These are phyloP conservation scores for Carlito syrichta DNA, from an alignment of 2,113 vertebrate genomes.

Conservation along the genomic window DNA sequence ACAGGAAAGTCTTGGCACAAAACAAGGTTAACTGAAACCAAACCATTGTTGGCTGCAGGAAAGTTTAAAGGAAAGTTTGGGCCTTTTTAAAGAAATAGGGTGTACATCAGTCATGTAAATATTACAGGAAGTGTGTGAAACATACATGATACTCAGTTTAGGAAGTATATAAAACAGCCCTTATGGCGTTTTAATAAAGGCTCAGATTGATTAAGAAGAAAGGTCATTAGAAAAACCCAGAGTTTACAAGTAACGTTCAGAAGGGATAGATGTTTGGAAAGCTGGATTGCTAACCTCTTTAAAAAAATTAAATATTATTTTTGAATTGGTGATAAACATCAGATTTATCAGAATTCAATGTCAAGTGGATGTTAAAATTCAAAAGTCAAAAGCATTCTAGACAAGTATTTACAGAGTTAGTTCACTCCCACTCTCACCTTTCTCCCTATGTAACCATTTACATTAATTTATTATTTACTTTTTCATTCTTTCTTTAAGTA, in stretches of 20 bases:
- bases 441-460: not conserved
- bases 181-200: not conserved
- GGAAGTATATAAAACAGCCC: not conserved
- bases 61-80: not conserved
- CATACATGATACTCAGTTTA: not conserved
- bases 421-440: fast-evolving
- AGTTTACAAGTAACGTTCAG: not conserved
- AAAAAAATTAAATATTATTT: not conserved
- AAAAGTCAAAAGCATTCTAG: not conserved
- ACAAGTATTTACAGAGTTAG: not conserved
- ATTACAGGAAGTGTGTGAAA: not conserved
- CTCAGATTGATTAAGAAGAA: not conserved
- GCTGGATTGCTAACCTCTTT: not conserved
- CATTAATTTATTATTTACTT: not conserved
- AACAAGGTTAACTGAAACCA: not conserved
- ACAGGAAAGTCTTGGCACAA: not conserved
- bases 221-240: not conserved
- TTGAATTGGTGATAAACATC: not conserved
- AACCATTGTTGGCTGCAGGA: not conserved
- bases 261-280: not conserved
- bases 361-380: too few relatives aligned
- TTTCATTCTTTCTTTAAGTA: not conserved
- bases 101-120: not conserved
- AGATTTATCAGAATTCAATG: too few relatives aligned
- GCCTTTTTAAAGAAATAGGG: not conserved